Evolutionary conservation across 2,888 invertebrate genomes (phyloP).

Genomic region (Enoplolaimus lenunculus): DNA sequence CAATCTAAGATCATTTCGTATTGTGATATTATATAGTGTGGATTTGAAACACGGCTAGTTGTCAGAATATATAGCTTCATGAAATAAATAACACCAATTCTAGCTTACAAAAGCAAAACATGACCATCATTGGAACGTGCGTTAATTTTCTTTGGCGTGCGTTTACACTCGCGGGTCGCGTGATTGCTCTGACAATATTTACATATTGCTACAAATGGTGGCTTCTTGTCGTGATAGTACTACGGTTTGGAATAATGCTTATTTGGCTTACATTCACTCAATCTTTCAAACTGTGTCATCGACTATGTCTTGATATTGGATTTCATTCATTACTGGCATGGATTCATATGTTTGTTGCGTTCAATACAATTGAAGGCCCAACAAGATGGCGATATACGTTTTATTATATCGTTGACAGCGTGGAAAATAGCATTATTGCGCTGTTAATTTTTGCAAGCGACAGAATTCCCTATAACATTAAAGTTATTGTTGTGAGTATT

Average conservation of each 20-base stretch:
- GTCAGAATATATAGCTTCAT: too few species aligned
- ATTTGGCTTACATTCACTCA: neutral
- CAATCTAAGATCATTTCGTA: too few species aligned
- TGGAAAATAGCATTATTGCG: neutral
- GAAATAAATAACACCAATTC: too few species aligned
- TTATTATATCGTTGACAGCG: neutral
- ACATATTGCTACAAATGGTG: neutral
- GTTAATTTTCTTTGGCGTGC: neutral
- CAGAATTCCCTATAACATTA: neutral
- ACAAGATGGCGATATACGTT: neutral
- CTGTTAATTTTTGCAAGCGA: neutral
- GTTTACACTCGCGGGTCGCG: neutral
- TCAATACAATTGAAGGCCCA: neutral
- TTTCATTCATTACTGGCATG: neutral
- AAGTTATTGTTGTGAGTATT: neutral
- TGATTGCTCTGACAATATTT: neutral
- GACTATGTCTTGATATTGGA: neutral
- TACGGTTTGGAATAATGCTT: neutral
- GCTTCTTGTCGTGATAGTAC: neutral
- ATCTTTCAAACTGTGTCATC: neutral
- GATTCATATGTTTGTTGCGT: neutral
- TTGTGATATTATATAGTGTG: too few species aligned
- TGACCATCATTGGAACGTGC: neutral
- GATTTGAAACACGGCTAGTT: too few species aligned
- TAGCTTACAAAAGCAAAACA: neutral